Base-by-base conservation (phyloP, 2,888 invertebrate species). In the Linnaemya tessellans region DNA sequence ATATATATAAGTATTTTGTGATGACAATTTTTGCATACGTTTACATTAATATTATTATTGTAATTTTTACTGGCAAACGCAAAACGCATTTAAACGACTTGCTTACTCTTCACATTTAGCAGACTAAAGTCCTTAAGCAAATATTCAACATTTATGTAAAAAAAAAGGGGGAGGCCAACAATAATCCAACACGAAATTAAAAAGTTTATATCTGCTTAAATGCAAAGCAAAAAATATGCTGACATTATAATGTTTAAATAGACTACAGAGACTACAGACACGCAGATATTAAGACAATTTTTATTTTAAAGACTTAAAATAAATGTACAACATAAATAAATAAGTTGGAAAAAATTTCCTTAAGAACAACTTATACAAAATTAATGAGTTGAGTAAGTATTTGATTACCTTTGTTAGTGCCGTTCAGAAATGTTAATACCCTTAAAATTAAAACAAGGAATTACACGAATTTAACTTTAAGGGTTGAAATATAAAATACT, bases 311-410 rank as follows among this genome's bases (percentile, higher is more conserved):
- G 13, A 25, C 5, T 41, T 22, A 49, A 68, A 49, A 38, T 30
- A 18, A 68, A 67, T n/a, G 58, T n/a, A 60, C 15, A n/a, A 30
- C 30, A 30, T 30, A 49, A 51, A 41, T 22, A 62, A 54, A 54
- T 41, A 43, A 54, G 11, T 1, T 7, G 18, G n/a, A 35, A 51
- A 62, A 20, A 9, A 62, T 13, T 46, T 77, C 8, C 56, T 46
- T 25, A 20, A 54, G 54, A 30, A n/a, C 7, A 60, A 73, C 78
- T 67, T 80, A 30, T 77, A 77, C 71, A 71, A 84, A 80, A 68
- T 84, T 80, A 84, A 78, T 78, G 80, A 84, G 54, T 78, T 78
- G 62, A 73, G 73, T 77, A 84, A 80, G 77, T 78, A 84, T 81
- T 81, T 81, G 80, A 84, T 81, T 84, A 84, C 77, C 73, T 84